Conservation (phyloP, 2,888 invertebrate genomes). For the Microctonus hyperodae region DNA sequence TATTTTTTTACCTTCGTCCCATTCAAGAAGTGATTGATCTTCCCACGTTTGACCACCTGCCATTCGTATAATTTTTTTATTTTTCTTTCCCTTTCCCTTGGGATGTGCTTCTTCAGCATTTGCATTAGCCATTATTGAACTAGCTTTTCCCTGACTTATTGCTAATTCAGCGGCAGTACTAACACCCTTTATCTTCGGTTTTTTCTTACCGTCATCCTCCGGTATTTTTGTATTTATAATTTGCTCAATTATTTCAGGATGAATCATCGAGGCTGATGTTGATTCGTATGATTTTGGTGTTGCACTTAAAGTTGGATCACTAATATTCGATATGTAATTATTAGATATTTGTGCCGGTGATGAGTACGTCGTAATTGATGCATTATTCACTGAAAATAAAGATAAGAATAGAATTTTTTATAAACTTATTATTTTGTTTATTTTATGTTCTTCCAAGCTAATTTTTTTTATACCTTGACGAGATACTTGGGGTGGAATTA, state of each 20-base stretch:
- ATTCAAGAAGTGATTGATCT: conserved; percentile 90
- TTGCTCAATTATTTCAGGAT: conserved; percentile 60
- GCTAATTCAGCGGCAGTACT: conserved; percentile 72
- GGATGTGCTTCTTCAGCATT: conserved; percentile 59
- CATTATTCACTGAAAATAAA: conserved; percentile 44
- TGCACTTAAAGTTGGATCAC: conserved; percentile 57
- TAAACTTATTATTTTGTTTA: conserved; percentile 9
- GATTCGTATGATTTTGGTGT: conserved; percentile 63
- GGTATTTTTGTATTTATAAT: conserved; percentile 60
- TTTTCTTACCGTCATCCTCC: conserved; percentile 64
- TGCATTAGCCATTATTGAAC: conserved; percentile 62
- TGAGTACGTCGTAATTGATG: conserved; percentile 59
- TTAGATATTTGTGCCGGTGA: conserved; percentile 61
- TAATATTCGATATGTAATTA: conserved; percentile 56
- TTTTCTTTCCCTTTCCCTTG: conserved; percentile 67
- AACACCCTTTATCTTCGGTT: conserved; percentile 72
- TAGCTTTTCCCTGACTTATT: conserved; percentile 68
- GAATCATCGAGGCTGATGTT: conserved; percentile 54
- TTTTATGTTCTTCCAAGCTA: too few relatives aligned
- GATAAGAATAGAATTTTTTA: conserved; percentile 21
- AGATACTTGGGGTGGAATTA: conserved; percentile 75
- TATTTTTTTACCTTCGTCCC: conserved; percentile 78
- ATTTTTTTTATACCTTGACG: conserved; percentile 64
- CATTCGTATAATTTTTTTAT: conserved; percentile 81
- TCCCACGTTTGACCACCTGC: conserved; percentile 98